phyloP scores from a whole-genome alignment of 2,888 invertebrate species.

The Aproaerema taeniolella region DNA sequence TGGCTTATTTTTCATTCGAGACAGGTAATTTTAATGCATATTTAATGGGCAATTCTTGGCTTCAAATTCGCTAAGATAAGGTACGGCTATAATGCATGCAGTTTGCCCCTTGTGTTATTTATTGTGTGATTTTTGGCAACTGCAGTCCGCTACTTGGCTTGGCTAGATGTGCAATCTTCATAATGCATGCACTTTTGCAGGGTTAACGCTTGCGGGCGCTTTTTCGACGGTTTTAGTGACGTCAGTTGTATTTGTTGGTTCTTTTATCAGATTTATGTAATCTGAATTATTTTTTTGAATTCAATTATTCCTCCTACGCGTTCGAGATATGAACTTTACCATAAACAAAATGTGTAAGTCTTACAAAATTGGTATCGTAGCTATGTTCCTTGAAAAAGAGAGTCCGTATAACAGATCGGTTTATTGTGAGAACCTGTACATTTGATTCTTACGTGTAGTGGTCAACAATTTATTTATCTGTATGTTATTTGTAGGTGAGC shows the following conservation, averaged over 20 bases:
- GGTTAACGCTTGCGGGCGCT: conserved; percentile 43
- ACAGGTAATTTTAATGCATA: conserved; percentile 78
- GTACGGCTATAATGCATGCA: conserved; percentile 73
- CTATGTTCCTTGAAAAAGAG: too few relatives aligned
- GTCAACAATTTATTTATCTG: too few relatives aligned
- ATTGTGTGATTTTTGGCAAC: conserved; percentile 77
- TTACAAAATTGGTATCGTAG: too few relatives aligned
- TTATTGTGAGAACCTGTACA: too few relatives aligned
- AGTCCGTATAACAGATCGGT: not conserved
- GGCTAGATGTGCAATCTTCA: conserved; percentile 75
- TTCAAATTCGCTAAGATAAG: conserved; percentile 76
- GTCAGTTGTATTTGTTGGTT: conserved; percentile 26
- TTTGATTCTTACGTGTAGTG: too few relatives aligned
- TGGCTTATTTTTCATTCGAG: conserved; percentile 59
- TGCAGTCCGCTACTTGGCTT: conserved; percentile 64
- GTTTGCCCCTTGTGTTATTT: conserved; percentile 72
- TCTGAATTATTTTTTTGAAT: too few relatives aligned
- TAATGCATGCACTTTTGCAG: conserved; percentile 73
- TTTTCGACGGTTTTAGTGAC: conserved; percentile 39
- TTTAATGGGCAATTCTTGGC: conserved; percentile 76
- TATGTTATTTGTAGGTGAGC: too few relatives aligned
- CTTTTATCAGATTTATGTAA: too few relatives aligned
- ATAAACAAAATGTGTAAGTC: too few relatives aligned
- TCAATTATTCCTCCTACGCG: too few relatives aligned
- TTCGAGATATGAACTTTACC: too few relatives aligned